Evolutionary conservation across 2,113 vertebrate species (phyloP).

Genomic region (Siniperca knerii): DNA sequence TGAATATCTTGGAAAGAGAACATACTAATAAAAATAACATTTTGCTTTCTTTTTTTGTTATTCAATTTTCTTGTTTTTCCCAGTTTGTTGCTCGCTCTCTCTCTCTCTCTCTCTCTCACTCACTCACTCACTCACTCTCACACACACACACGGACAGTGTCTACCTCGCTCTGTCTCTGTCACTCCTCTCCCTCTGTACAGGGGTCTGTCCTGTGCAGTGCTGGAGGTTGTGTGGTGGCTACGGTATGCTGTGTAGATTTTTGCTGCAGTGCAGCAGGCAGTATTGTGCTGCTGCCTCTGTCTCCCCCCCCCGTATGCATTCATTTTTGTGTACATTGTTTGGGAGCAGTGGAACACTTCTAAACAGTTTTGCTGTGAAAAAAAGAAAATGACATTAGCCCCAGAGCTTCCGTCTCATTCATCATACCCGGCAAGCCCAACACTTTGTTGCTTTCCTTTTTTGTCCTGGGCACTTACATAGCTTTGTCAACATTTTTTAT

Average conservation of each 20-base stretch:
- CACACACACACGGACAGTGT: not conserved
- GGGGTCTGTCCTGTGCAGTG: slow-evolving; percentile 72
- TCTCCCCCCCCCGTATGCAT: slow-evolving; percentile 49
- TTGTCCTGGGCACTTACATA: slow-evolving; percentile 63
- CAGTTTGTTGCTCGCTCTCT: not conserved
- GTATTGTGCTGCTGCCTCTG: slow-evolving; percentile 86
- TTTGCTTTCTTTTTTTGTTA: not conserved
- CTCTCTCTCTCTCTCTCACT: not conserved
- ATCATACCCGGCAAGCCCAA: slow-evolving; percentile 67
- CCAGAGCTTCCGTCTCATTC: slow-evolving; percentile 72
- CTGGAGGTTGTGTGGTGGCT: slow-evolving; percentile 83
- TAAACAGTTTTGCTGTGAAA: slow-evolving; percentile 77
- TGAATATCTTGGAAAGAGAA: slow-evolving; percentile 10
- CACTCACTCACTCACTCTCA: not conserved
- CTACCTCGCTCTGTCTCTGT: slow-evolving; percentile 29
- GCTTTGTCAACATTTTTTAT: slow-evolving; percentile 73
- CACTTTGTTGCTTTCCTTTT: slow-evolving; percentile 71
- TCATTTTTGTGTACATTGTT: slow-evolving; percentile 79
- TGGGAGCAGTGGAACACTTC: slow-evolving; percentile 80
- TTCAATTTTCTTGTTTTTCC: not conserved
- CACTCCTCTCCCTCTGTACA: slow-evolving; percentile 36
- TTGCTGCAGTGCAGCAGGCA: slow-evolving; percentile 97
- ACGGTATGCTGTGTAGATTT: slow-evolving; percentile 86
- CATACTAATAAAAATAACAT: not conserved
- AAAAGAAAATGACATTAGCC: slow-evolving; percentile 63